Base-by-base conservation (phyloP, 2,797 vertebrate genomes). In the Cryptoblepharus egeriae region DNA sequence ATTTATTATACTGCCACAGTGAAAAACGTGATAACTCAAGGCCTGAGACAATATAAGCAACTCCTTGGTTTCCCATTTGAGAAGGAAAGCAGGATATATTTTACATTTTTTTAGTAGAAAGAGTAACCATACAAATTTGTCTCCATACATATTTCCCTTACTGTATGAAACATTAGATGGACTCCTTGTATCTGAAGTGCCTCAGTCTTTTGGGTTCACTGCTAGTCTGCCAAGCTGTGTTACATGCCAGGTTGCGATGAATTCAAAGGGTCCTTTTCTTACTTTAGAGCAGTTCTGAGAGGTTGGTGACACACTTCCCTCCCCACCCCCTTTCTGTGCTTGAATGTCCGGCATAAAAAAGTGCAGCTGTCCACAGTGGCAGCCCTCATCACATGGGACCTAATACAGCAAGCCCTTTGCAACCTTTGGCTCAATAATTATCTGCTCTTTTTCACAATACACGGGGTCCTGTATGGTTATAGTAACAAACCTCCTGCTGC, bases 401-500 rank as follows among this genome's bases (percentile, higher is more conserved):
- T 65, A 35, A 30, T 35, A 30, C 74, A 42, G 18, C 85, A 3
- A 8, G 90, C 86, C 81, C 78, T 85, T 37, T 65, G 6, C 80
- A 88, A 16, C 88, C 88, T 89, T 90, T 86, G 87, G 58, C 84
- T 92, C 90, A 45, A 10, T 75, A 88, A 88, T 79, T 81, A 2
- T 92, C 89, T 90, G 70, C 88, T 89, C 84, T 85, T 84, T 93
- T 91, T 93, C 87, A 91, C 89, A 88, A 94, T 93, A 92, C 91
- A 81, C 3, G 85, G 86, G 90, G 79, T 92, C 90, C 87, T 92
- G 91, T 79, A 92, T 95, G 96, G 94, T 95, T 95, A 94, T 90
- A 94, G 95, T 92, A 94, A 95, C 93, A 4, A n/a, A 88, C 76
- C 91, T 92, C 93, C 91, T 92, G 93, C 93, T 94, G 94, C 87